These are phyloP conservation scores for Heteractis magnifica DNA, from an alignment of 92 coral and sea anemone species.

Conservation along the genomic window DNA sequence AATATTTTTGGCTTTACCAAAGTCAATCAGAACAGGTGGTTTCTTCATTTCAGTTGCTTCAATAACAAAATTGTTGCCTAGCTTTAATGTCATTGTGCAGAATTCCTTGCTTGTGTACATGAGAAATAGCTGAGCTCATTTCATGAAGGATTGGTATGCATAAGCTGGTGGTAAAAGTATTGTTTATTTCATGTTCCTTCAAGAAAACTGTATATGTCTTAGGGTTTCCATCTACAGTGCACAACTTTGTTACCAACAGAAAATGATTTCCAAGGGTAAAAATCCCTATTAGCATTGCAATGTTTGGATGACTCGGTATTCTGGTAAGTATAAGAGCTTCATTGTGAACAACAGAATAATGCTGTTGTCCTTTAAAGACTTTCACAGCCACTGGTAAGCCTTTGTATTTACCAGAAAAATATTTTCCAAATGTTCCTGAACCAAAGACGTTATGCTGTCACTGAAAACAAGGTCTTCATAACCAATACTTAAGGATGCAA, in stretches of 20 bases:
- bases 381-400: conserved; percentile 45
- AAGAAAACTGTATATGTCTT: conserved; percentile 30
- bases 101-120: conserved; percentile 29
- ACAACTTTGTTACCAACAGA: conserved; percentile 44
- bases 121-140: conserved; percentile 31
- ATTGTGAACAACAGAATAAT: conserved; percentile 23
- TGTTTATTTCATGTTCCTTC: conserved; percentile 2
- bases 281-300: conserved; percentile 52
- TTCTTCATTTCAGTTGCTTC: conserved; percentile 30
- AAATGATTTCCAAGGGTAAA: conserved; percentile 27
- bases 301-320: conserved; percentile 43
- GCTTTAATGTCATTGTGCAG: conserved; percentile 54
- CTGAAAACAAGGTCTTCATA: conserved; percentile 32
- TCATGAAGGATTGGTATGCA: conserved; percentile 18
- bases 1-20: conserved; percentile 43
- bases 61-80: conserved; percentile 48
- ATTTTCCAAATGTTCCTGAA: conserved; percentile 61
- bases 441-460: conserved; percentile 22
- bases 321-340: conserved; percentile 41
- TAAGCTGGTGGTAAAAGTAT: conserved; percentile 1
- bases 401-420: conserved; percentile 47
- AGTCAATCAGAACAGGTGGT: conserved; percentile 50
- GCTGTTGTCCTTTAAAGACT: conserved; percentile 25
- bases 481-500: conserved; percentile 41
- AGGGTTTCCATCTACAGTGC: conserved; percentile 28